Evolutionary conservation across 2,888 invertebrate species (phyloP), one percentile per base, ranked within the genome.

Genomic region (Diogma glabrata): DNA sequence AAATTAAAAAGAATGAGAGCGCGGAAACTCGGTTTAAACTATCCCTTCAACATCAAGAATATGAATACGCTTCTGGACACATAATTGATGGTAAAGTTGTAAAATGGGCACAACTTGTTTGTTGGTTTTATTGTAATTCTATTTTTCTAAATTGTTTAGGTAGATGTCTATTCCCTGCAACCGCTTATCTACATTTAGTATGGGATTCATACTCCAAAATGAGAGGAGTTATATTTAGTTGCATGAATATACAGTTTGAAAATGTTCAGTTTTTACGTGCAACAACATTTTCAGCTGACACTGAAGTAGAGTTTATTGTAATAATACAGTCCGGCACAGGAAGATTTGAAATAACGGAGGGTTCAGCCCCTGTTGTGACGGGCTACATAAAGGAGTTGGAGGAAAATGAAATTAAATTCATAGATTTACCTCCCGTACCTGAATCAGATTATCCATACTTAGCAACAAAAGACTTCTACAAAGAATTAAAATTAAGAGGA

Each of bases 251-350:
- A 7, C 46, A 85, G 5, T 89, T 94, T 65, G 87, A 90, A 64
- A 82, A 94, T 67, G 78, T 93, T 9, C 77, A 79, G 38, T 90
- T 94, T 64, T 77, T 85, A 57, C 75, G 89, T 59, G 91, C 92
- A 5, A 91, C 90, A 1, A 82, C 84, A 57, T 75, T 94, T 52
- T 79, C 84, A 0, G 76, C 79, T 55, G 81, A 82, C 40, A 76
- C 74, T 26, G 67, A 62, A 10, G 60, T 81, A 7, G 48, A 48
- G 22, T 48, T 82, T 5, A 72, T 66, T 3, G 69, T 82, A 0
- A 72, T 75, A 66, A 64, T 83, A 26, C 78, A 81, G 47, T 75
- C 76, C 60, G 81, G 78, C 52, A 75, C 70, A 20, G 79, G 79
- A 2, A 64, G 65, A 22, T 81, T 81, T 61, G 79, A 79, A 77